These are phyloP conservation scores for Crotalus helleri DNA, from an alignment of 2,113 vertebrate genomes.

Conservation along the genomic window DNA sequence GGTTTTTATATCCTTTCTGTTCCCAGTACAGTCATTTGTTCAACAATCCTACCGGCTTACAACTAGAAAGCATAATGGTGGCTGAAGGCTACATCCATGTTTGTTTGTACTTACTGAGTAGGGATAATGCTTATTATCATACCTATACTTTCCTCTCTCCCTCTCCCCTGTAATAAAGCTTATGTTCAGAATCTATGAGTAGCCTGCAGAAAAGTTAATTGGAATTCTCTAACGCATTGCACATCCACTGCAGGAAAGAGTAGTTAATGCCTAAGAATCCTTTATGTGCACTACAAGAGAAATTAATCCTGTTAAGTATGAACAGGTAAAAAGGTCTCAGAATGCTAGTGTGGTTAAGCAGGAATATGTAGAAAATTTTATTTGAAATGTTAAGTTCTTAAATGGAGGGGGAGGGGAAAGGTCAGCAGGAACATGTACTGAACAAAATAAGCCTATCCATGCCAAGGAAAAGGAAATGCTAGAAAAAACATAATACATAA, in stretches of 20 bases:
- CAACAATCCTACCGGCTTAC: background rate
- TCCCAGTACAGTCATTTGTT: background rate
- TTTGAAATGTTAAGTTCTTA: constrained; percentile 16
- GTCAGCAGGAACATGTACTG: background rate
- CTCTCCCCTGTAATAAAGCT: constrained; percentile 9
- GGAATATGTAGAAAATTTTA: constrained; percentile 11
- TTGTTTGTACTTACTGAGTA: constrained; percentile 6
- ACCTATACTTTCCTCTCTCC: background rate
- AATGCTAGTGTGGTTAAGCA: constrained; percentile 10
- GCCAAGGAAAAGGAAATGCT: constrained; percentile 5
- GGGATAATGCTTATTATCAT: background rate
- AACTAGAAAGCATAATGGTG: background rate
- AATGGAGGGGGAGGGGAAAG: background rate
- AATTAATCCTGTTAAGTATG: constrained; percentile 38
- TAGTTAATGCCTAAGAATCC: constrained; percentile 54
- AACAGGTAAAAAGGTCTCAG: constrained; percentile 44
- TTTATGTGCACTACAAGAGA: background rate
- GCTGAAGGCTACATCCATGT: background rate
- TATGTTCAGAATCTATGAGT: constrained; percentile 16
- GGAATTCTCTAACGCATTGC: constrained; percentile 39
- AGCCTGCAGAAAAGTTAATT: constrained; percentile 24
- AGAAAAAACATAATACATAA: background rate
- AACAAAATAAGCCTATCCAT: constrained; percentile 14
- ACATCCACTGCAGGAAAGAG: constrained; percentile 44
- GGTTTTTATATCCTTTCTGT: background rate